Conservation (phyloP, 2,113 vertebrate species). For the Zosterops pallidus region DNA sequence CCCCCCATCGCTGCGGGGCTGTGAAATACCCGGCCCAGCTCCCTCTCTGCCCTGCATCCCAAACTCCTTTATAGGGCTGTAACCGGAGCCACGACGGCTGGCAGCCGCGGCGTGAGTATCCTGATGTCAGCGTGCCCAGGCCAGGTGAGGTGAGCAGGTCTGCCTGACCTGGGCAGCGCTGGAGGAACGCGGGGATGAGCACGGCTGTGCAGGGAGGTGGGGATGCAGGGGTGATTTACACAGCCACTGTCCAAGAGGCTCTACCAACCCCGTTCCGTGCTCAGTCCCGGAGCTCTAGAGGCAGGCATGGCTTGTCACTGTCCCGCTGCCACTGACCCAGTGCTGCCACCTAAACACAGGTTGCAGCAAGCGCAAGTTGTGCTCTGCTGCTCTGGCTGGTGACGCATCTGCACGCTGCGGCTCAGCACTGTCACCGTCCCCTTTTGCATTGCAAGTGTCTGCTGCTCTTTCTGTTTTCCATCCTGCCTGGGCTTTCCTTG, state of each 20-base stretch:
- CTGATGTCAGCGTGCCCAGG: not conserved
- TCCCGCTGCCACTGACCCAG: rapidly evolving
- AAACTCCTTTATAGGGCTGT: slow-evolving; percentile 15
- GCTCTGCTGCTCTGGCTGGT: rapidly evolving
- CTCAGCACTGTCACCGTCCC: rapidly evolving
- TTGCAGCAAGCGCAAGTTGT: not conserved
- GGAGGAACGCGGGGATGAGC: not conserved
- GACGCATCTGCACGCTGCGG: rapidly evolving
- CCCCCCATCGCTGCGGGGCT: not conserved
- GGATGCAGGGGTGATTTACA: rapidly evolving
- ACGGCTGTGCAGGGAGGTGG: not conserved
- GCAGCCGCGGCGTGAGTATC: rapidly evolving
- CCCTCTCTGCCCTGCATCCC: not conserved
- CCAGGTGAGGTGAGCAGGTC: not conserved
- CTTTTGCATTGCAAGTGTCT: rapidly evolving
- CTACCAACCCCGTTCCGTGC: not conserved
- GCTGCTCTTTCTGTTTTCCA: not conserved
- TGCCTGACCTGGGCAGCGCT: not conserved
- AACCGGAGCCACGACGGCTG: not conserved
- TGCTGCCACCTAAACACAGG: not conserved
- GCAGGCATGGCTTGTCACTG: not conserved
- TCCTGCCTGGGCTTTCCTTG: not conserved
- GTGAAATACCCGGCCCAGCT: rapidly evolving
- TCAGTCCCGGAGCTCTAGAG: rapidly evolving
- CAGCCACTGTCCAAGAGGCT: not conserved